Conservation (phyloP, 2,888 invertebrate species). For the Epinotia bilunana region DNA sequence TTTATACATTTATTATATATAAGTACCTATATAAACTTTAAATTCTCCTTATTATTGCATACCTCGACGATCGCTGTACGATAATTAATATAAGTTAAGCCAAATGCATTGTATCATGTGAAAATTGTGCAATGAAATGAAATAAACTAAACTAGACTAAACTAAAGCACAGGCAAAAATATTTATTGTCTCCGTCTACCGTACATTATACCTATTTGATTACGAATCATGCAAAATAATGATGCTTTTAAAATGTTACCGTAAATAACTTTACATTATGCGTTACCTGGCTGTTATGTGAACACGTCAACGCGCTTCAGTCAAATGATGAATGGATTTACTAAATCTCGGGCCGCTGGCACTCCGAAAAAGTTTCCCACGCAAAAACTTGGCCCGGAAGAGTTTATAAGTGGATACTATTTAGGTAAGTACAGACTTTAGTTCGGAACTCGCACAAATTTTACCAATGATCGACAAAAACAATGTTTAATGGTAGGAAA, state of each 20-base stretch:
- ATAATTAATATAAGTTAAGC: no score
- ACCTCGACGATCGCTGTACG: no score
- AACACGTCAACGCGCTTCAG: conserved; percentile 24
- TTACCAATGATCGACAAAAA: conserved; percentile 5
- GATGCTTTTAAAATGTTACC: conserved; percentile 2
- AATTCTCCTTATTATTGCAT: no score
- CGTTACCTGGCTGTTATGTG: conserved; percentile 1
- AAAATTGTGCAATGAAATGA: no score
- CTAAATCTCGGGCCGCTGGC: conserved; percentile 18
- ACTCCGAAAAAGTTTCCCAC: conserved; percentile 22
- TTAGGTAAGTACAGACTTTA: not conserved
- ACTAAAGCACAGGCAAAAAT: no score
- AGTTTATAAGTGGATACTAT: conserved; percentile 13
- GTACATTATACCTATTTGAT: not conserved
- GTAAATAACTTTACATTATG: not conserved
- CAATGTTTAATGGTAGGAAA: not conserved
- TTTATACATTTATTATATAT: no score
- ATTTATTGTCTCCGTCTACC: no score
- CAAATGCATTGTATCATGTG: no score
- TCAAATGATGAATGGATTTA: conserved; percentile 36
- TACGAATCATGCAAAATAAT: conserved; percentile 6
- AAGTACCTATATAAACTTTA: no score
- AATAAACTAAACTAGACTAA: no score
- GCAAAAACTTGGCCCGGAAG: conserved; percentile 13
- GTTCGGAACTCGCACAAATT: not conserved